A percentile compares a stretch with the other conserved stretches of the same genome.
These are phyloP conservation scores for Therioaphis trifolii DNA, from an alignment of 2,888 invertebrate genomes.

Conservation along the genomic window DNA sequence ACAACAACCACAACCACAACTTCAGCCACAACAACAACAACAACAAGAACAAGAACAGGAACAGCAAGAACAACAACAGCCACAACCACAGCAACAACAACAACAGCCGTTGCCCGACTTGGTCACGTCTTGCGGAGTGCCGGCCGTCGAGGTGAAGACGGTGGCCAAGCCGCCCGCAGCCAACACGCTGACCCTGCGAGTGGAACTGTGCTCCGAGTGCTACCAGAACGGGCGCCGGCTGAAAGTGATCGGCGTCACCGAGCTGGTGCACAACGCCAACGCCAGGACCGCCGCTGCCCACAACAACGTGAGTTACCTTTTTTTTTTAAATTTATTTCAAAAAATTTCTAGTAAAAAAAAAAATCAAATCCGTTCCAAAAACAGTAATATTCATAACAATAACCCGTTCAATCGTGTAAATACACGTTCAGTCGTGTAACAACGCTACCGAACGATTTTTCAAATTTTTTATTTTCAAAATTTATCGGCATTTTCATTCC, in stretches of 20 bases:
- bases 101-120: conserved; percentile 27
- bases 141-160: not conserved
- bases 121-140: not conserved
- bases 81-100: not conserved
- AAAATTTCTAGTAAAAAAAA: no score
- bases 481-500: no score
- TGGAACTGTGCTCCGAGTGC: conserved; percentile 10
- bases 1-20: not conserved
- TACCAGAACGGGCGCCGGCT: not conserved
- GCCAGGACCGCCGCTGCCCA: not conserved
- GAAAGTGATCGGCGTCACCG: conserved; percentile 20
- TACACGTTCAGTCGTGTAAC: no score
- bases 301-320: not conserved
- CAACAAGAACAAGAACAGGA: not conserved
- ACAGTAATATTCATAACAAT: no score
- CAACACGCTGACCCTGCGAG: not conserved
- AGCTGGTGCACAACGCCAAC: not conserved
- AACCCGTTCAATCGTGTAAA: no score
- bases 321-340: no score
- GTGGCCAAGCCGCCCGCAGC: no score
- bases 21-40: not conserved
- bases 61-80: not conserved
- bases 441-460: no score
- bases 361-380: no score
- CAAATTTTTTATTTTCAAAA: no score